Conservation (phyloP, 2,113 vertebrate species). For the Ploceus nigricollis region DNA sequence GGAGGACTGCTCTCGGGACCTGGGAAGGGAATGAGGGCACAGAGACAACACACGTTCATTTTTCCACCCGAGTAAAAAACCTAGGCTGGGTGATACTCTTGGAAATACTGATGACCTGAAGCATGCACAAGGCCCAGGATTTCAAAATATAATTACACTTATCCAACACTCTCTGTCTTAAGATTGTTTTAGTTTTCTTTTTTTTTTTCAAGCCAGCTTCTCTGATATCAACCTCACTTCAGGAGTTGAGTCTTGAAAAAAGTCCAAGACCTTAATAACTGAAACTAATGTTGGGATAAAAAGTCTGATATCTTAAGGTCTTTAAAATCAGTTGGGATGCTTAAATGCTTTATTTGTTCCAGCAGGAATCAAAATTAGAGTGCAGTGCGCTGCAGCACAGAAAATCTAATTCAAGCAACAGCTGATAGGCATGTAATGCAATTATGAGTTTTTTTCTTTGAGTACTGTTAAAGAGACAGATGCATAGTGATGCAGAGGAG, state of each 20-base stretch:
- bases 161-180: not conserved
- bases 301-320: not conserved
- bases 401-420: conserved; percentile 55
- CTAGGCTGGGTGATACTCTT: not conserved
- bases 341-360: conserved; percentile 14
- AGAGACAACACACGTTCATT: conserved; percentile 39
- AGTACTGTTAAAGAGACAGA: conserved; percentile 43
- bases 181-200: not conserved
- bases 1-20: conserved; percentile 97
- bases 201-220: not conserved
- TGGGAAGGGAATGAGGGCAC: conserved; percentile 60
- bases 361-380: conserved; percentile 32
- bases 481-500: conserved; percentile 14
- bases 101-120: not conserved
- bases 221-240: not conserved
- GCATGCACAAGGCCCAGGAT: not conserved
- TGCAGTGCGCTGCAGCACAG: conserved; percentile 18
- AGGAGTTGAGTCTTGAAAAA: not conserved
- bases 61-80: not conserved
- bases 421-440: conserved; percentile 40
- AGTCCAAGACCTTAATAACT: not conserved
- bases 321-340: not conserved
- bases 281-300: not conserved
- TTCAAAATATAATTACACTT: not conserved
- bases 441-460: conserved; percentile 21